phyloP scores from a whole-genome alignment of 2,888 invertebrate genomes.

The Tenthredo distinguenda region DNA sequence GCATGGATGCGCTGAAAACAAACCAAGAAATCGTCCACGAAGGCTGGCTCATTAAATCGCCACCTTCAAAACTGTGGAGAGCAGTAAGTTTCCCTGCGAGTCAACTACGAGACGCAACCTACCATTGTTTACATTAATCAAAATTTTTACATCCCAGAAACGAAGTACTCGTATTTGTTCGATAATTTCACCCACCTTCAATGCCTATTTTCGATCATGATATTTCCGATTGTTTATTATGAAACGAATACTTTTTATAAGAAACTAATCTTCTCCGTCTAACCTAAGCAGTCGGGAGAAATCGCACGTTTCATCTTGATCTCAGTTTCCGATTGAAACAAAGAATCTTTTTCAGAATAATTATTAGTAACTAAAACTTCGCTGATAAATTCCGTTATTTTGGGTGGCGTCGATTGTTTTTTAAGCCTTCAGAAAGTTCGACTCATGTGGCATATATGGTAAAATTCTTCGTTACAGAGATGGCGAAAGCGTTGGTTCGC shows the following conservation, averaged over 20 bases:
- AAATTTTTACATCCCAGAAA: not conserved
- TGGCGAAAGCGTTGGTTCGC: constrained; percentile 98
- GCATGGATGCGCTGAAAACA: constrained; percentile 77
- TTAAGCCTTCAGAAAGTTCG: not conserved
- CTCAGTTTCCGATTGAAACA: not conserved
- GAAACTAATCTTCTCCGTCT: not conserved
- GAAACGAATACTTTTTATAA: not conserved
- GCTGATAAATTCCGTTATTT: not conserved
- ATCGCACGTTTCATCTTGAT: not conserved
- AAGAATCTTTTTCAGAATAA: not conserved
- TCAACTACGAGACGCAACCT: not conserved
- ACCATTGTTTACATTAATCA: constrained; percentile 43
- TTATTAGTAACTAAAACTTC: not conserved
- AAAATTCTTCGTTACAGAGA: constrained; percentile 82
- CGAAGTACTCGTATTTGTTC: not conserved
- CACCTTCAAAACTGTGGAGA: constrained; percentile 95
- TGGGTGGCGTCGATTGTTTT: not conserved
- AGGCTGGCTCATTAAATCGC: constrained; percentile 98
- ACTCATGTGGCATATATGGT: not conserved
- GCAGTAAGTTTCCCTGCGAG: constrained; percentile 86
- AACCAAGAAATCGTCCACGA: constrained; percentile 89
- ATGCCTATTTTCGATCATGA: constrained; percentile 9
- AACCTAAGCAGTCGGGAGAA: constrained; percentile 1
- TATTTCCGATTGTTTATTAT: not conserved
- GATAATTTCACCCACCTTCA: not conserved